phyloP scores from a whole-genome alignment of 2,888 invertebrate species.

The Archaeoteleia sp. region DNA sequence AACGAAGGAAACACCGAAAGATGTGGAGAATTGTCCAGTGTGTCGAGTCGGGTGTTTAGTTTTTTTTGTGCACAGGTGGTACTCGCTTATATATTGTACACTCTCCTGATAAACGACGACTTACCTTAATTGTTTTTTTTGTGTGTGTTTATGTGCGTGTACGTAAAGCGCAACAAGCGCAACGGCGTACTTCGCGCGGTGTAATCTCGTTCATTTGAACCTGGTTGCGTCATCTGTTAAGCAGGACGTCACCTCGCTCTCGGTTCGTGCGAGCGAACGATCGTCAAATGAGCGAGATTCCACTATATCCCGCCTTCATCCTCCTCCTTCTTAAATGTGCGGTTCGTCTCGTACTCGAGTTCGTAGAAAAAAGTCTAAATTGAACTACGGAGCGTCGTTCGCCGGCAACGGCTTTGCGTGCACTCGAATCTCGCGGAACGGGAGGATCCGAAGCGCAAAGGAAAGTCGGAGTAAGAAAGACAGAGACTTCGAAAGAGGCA shows the following conservation, averaged over 20 bases:
- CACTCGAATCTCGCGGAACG: conserved; percentile 4
- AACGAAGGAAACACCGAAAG: conserved; percentile 46
- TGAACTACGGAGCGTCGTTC: conserved; percentile 37
- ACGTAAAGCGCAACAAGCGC: conserved; percentile 30
- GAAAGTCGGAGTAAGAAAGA: conserved; percentile 39
- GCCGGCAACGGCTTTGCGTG: conserved; percentile 16
- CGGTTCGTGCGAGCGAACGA: no score
- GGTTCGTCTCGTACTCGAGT: conserved; percentile 31
- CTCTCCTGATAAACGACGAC: conserved; percentile 18
- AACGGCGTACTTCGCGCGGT: conserved; percentile 4
- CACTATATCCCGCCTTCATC: no score
- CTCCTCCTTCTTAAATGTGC: conserved; percentile 10
- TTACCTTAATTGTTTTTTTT: conserved; percentile 16
- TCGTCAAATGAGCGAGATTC: no score
- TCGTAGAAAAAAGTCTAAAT: conserved; percentile 54
- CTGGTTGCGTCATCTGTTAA: background rate
- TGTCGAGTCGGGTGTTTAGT: conserved; percentile 22
- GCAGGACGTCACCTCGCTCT: no score
- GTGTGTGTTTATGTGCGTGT: conserved; percentile 37
- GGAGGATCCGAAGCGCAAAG: conserved; percentile 7
- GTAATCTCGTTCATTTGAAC: background rate
- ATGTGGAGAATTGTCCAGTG: conserved; percentile 37
- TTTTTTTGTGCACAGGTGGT: conserved; percentile 25
- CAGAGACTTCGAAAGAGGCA: conserved; percentile 42
- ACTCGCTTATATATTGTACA: conserved; percentile 8